Evolutionary conservation across 1,140 invertebrate genomes (phyloP).

Genomic region (Pseudomyrmex dendroicus): DNA sequence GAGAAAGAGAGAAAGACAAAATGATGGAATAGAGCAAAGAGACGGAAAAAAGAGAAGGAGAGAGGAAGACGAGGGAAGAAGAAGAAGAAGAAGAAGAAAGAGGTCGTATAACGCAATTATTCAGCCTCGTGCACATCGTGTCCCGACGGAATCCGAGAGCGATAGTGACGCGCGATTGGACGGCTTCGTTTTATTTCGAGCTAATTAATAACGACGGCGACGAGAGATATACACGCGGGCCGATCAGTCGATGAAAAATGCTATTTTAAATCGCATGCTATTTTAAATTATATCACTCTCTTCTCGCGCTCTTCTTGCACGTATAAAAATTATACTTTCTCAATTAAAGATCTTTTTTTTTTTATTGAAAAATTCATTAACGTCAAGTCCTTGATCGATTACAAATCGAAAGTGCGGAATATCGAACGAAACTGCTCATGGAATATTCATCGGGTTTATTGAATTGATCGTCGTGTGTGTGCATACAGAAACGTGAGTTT

Average conservation of each 20-base stretch:
- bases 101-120: constrained; percentile 74
- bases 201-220: constrained; percentile 38
- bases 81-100: constrained; percentile 14
- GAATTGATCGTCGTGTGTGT: neutral
- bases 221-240: neutral
- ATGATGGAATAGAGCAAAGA: neutral
- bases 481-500: neutral
- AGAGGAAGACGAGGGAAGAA: neutral
- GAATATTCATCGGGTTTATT: constrained; percentile 13
- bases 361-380: neutral
- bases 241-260: neutral
- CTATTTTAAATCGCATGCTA: neutral
- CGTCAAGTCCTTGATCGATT: neutral
- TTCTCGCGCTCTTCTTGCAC: neutral
- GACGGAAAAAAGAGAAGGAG: neutral
- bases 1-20: neutral
- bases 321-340: neutral
- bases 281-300: neutral
- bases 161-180: constrained; percentile 1
- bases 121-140: constrained; percentile 60
- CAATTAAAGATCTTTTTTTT: neutral
- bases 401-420: neutral
- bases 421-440: too few species aligned
- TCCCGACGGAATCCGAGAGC: constrained; percentile 57
- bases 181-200: constrained; percentile 40